A percentile compares a stretch with the other conserved stretches of the same genome.
Conservation (phyloP, 2,888 invertebrate species). For the Sussaba pulchella region DNA sequence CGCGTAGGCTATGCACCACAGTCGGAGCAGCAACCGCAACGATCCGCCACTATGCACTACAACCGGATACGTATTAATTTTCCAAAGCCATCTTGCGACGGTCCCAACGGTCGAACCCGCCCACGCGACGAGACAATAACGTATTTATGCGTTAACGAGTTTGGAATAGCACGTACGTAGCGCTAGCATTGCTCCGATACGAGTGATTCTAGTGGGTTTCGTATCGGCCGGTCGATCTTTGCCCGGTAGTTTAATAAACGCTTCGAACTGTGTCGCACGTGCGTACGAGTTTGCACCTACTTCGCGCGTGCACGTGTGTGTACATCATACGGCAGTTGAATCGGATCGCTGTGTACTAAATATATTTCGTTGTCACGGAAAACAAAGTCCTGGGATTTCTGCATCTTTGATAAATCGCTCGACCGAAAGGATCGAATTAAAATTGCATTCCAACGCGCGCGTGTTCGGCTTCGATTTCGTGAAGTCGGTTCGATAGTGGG, state of each 20-base stretch:
- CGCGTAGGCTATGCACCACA: not conserved
- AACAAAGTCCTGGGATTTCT: constrained; percentile 19
- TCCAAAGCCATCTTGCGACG: constrained; percentile 39
- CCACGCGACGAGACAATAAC: constrained; percentile 65
- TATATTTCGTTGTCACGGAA: constrained; percentile 26
- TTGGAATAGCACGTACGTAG: constrained; percentile 51
- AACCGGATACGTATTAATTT: constrained; percentile 66
- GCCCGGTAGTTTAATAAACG: constrained; percentile 62
- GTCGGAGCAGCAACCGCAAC: constrained; percentile 3
- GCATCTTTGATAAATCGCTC: constrained; percentile 23
- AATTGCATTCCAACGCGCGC: not conserved
- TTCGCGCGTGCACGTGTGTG: not conserved
- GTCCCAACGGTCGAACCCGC: constrained; percentile 36
- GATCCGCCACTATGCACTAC: constrained; percentile 55
- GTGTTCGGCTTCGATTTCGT: not conserved
- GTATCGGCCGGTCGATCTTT: constrained; percentile 59
- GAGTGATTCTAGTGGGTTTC: constrained; percentile 24
- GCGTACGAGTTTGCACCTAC: constrained; percentile 46
- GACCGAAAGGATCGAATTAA: constrained; percentile 10
- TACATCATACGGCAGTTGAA: not conserved
- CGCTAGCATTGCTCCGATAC: constrained; percentile 14
- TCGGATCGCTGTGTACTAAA: not conserved
- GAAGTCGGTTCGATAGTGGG: constrained; percentile 21
- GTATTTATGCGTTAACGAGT: constrained; percentile 66
- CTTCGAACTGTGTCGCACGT: constrained; percentile 62